Evolutionary conservation across 1,140 invertebrate species (phyloP), one percentile per base, ranked within the genome.

Genomic region (Stegodyphus dumicola): DNA sequence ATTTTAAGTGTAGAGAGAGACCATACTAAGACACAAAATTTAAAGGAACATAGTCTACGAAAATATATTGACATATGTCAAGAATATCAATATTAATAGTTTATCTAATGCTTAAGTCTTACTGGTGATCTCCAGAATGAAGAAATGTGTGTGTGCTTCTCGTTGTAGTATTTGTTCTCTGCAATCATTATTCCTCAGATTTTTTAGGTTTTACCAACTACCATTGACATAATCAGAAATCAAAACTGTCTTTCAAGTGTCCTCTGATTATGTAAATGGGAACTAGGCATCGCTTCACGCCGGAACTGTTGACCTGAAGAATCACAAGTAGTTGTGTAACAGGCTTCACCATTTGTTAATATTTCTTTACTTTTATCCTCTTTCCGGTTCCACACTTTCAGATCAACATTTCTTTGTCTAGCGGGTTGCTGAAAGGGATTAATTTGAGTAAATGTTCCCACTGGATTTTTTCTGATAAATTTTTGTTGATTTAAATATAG

Each of bases 391-490:
- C 80, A 83, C 3, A 18, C 11, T 17, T 66, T 56, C 7, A 69
- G 18, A 9, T 69, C 66, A 5, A 33, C 53, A 15, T 85, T 75
- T 6, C 70, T 69, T 17, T 69, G 52, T 18, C 64, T 77, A 6
- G 73, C 75, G 0, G 81, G 52, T 67, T 76, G 66, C 33, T 86
- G 84, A 13, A 86, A 86, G 7, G 84, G 84, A 54, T 73, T 86
- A 10, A 86, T 86, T 17, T 86, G 84, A 10, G 84, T 86, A 66
- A 86, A 86, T 76, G 78, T 86, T 6, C 84, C 84, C 5, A 76
- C 84, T 4, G 84, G 66, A 52, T 54, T 53, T 56, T 66, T 77
- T 52, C 70, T 85, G 5, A 52, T 7, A 5, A 77, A 56, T 15
- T 75, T 64, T 11, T 33, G 56, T 10, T 69, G 77, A 7, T 60